Evolutionary conservation across 2,113 vertebrate genomes (phyloP).

Genomic region (Clupea harengus): DNA sequence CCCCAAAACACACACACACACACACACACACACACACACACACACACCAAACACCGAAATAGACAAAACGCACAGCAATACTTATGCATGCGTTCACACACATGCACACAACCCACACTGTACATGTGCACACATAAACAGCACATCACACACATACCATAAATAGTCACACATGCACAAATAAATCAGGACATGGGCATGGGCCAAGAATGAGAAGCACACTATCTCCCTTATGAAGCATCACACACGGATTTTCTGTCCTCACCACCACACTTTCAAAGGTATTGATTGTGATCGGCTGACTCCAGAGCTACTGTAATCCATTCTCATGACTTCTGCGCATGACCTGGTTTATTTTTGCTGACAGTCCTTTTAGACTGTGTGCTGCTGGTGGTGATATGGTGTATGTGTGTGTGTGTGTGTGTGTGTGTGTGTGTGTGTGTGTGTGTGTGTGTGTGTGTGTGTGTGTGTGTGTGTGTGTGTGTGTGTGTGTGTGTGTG

Average conservation of each 20-base stretch:
- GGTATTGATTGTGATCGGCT: constrained; percentile 12
- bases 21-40: background rate
- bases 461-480: background rate
- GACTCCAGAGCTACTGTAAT: background rate
- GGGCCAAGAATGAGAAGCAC: background rate
- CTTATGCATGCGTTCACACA: background rate
- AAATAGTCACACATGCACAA: constrained; percentile 12
- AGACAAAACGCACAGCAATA: background rate
- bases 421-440: background rate
- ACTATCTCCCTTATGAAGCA: background rate
- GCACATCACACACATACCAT: background rate
- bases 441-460: background rate
- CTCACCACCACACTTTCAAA: background rate
- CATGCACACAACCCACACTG: background rate
- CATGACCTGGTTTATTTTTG: constrained; percentile 15
- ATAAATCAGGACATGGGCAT: background rate
- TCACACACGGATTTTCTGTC: background rate
- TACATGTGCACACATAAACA: background rate
- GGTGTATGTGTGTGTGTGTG: background rate
- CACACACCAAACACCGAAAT: background rate
- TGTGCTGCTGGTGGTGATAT: background rate
- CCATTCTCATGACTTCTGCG: constrained; percentile 13
- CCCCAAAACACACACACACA: too few species aligned
- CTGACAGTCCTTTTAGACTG: constrained; percentile 33
- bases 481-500: background rate